Percentiles rank a stretch among this genome's conserved stretches.
phyloP scores from a whole-genome alignment of 2,797 vertebrate species.

The Helarctos malayanus region DNA sequence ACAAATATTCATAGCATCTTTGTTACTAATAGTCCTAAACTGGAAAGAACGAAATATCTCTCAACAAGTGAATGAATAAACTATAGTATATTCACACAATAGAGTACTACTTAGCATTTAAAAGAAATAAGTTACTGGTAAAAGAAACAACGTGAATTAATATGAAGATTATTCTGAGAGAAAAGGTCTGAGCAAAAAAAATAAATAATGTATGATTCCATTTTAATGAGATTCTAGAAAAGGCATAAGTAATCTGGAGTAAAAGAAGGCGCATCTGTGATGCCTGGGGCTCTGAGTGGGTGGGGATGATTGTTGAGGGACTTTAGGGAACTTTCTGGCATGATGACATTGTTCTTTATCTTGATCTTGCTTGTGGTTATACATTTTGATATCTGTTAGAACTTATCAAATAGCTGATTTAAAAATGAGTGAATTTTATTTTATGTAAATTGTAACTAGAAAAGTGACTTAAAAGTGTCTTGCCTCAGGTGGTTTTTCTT shows the following conservation, averaged over 20 bases:
- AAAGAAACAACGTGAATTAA: neutral
- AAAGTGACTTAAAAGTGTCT: neutral
- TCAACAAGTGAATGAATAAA: neutral
- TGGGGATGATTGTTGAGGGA: neutral
- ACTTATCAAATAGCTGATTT: neutral
- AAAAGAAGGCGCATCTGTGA: neutral
- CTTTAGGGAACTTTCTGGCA: neutral
- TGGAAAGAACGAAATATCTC: neutral
- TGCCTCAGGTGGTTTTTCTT: neutral
- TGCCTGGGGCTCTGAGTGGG: neutral
- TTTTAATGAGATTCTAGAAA: neutral
- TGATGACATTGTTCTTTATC: neutral
- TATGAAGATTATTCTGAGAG: neutral
- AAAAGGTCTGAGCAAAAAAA: neutral
- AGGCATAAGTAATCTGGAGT: neutral
- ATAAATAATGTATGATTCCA: neutral
- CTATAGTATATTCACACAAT: neutral
- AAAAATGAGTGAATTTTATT: neutral
- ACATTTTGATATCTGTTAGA: neutral
- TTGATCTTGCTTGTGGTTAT: neutral
- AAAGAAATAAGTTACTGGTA: neutral
- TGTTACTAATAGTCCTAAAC: neutral
- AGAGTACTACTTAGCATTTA: neutral
- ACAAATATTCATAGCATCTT: neutral
- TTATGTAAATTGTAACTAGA: neutral